Evolutionary conservation across 2,113 vertebrate genomes (phyloP).

Genomic region (Mus spicilegus): DNA sequence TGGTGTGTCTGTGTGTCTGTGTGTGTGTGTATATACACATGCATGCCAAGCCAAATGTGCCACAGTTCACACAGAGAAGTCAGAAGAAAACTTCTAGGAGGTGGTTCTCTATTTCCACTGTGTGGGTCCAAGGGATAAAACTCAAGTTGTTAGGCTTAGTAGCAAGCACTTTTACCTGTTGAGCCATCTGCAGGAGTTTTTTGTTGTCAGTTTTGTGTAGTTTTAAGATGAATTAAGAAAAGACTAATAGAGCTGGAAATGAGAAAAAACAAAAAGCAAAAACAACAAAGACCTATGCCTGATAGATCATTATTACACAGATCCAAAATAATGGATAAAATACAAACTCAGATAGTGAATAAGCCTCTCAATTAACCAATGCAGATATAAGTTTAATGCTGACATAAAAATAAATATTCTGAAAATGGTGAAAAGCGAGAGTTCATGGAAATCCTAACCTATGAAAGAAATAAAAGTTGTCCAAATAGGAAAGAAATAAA

Average conservation of each 20-base stretch:
- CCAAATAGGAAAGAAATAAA: too few relatives aligned
- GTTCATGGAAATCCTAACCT: background rate
- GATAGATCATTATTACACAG: background rate
- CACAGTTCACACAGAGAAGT: background rate
- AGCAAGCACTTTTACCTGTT: background rate
- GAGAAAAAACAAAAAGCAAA: background rate
- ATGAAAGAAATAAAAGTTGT: too few relatives aligned
- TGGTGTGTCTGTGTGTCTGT: too few relatives aligned
- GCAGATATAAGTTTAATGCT: background rate
- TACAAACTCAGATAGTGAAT: background rate
- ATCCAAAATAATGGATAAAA: background rate
- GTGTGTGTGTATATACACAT: background rate
- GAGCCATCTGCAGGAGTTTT: background rate
- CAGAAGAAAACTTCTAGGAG: background rate
- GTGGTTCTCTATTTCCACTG: background rate
- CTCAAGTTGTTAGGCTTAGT: background rate
- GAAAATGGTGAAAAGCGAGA: constrained; percentile 22
- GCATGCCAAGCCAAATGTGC: background rate
- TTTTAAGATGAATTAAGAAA: background rate
- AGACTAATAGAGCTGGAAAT: background rate
- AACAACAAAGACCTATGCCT: too few relatives aligned
- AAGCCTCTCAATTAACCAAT: background rate
- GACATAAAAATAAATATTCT: background rate
- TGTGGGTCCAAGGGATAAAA: background rate
- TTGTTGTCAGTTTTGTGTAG: background rate